These are phyloP conservation scores for Phyllotreta striolata DNA, from an alignment of 2,888 invertebrate genomes.

Conservation along the genomic window DNA sequence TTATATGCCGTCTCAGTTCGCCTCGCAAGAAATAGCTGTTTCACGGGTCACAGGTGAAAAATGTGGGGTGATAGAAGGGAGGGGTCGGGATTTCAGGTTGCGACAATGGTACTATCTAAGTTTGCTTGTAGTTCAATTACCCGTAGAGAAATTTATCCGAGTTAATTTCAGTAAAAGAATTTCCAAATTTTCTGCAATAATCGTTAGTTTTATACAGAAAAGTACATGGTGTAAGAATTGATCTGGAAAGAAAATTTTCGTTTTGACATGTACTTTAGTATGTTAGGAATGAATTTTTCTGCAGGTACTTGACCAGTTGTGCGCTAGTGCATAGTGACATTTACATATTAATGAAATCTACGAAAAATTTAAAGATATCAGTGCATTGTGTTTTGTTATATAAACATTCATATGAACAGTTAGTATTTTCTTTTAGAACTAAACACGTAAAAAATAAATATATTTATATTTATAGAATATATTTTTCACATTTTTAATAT, in stretches of 20 bases:
- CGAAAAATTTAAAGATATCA: conserved; percentile 56
- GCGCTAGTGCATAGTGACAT: conserved; percentile 59
- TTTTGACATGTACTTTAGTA: too few species aligned
- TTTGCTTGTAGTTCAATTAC: conserved; percentile 42
- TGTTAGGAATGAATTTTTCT: conserved; percentile 5
- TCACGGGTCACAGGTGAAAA: conserved; percentile 37
- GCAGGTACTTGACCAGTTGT: conserved; percentile 41
- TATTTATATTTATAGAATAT: conserved; percentile 54
- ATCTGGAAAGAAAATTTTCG: too few species aligned
- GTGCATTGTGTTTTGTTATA: conserved; percentile 53
- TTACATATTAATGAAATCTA: conserved; percentile 52
- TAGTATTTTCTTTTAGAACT: conserved; percentile 50
- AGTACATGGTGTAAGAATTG: too few species aligned
- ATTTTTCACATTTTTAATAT: conserved; percentile 48
- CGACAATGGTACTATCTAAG: conserved; percentile 52
- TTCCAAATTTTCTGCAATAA: too few species aligned
- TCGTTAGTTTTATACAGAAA: too few species aligned
- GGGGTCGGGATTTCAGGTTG: conserved; percentile 49
- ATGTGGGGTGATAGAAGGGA: conserved; percentile 39
- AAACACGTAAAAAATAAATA: conserved; percentile 58
- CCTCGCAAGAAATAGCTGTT: conserved; percentile 35
- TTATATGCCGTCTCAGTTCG: conserved; percentile 42
- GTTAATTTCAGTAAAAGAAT: conserved; percentile 2
- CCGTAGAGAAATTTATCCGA: neutral
- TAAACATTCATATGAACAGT: conserved; percentile 58